A percentile compares a stretch with the other conserved stretches of the same genome.
Conservation (phyloP, 2,113 vertebrate genomes). For the Ammodytes dubius region DNA sequence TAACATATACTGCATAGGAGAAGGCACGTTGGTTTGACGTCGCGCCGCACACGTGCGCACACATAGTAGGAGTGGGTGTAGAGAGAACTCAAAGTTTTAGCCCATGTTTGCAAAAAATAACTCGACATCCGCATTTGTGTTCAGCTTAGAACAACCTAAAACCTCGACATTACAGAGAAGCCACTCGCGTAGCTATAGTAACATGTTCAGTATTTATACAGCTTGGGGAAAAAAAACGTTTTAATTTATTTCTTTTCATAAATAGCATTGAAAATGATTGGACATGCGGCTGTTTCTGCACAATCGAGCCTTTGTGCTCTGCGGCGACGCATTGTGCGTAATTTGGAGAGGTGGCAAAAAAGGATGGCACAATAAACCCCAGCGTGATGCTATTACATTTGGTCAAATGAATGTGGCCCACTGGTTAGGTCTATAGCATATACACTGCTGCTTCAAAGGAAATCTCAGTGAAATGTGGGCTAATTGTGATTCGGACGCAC, state of each 20-base stretch:
- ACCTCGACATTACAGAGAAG: background rate
- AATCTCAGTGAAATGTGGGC: slow-evolving; percentile 67
- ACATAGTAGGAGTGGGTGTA: background rate
- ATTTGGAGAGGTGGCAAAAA: slow-evolving; percentile 45
- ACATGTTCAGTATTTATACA: background rate
- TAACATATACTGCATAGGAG: background rate
- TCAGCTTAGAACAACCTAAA: background rate
- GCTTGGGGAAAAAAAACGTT: background rate
- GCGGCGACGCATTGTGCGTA: slow-evolving; percentile 33
- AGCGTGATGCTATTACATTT: background rate
- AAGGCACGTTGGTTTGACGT: no score
- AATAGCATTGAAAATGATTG: slow-evolving; percentile 17
- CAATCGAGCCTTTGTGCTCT: slow-evolving; percentile 34
- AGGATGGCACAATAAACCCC: slow-evolving; percentile 14
- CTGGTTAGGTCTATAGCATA: slow-evolving; percentile 11
- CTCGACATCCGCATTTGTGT: background rate
- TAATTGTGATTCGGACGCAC: slow-evolving; percentile 78
- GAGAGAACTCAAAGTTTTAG: background rate
- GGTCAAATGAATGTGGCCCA: slow-evolving; percentile 55
- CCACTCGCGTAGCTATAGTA: background rate
- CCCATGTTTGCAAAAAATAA: background rate
- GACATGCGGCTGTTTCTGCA: slow-evolving; percentile 34
- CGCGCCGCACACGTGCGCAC: background rate
- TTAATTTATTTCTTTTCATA: background rate
- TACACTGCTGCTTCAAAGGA: slow-evolving; percentile 43